These are phyloP conservation scores for Leptatherina wallacei DNA, from an alignment of 2,797 vertebrate species.

Conservation along the genomic window DNA sequence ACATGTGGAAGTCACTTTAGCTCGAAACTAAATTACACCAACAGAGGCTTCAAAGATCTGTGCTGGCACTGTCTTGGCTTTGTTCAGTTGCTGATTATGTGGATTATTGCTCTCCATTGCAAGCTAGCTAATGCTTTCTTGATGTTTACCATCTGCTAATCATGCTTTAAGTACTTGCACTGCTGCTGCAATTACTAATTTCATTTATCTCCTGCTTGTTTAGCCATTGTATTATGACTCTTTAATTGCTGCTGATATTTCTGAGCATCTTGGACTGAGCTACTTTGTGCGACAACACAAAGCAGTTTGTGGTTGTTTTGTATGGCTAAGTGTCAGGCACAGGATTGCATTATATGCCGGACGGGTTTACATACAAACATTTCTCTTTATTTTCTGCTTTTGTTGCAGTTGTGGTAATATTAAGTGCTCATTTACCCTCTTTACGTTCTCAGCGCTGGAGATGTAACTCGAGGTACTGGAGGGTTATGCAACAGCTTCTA, in stretches of 20 bases:
- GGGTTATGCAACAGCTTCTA: neutral
- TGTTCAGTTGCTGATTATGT: neutral
- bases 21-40: constrained; percentile 6
- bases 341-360: neutral
- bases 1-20: neutral
- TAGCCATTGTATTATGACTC: neutral
- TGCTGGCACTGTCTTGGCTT: neutral
- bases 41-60: neutral
- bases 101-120: constrained; percentile 1
- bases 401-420: neutral
- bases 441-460: neutral
- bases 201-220: neutral
- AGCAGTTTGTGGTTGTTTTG: neutral
- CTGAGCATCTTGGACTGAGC: neutral
- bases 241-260: neutral
- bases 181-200: neutral
- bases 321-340: neutral
- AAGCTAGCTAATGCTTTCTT: neutral
- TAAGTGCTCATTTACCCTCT: neutral
- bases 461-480: neutral
- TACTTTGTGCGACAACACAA: neutral
- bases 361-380: neutral
- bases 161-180: neutral
- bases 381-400: neutral
- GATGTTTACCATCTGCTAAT: neutral